phyloP scores from a whole-genome alignment of 1,140 invertebrate genomes.

The Pachypsylla venusta region DNA sequence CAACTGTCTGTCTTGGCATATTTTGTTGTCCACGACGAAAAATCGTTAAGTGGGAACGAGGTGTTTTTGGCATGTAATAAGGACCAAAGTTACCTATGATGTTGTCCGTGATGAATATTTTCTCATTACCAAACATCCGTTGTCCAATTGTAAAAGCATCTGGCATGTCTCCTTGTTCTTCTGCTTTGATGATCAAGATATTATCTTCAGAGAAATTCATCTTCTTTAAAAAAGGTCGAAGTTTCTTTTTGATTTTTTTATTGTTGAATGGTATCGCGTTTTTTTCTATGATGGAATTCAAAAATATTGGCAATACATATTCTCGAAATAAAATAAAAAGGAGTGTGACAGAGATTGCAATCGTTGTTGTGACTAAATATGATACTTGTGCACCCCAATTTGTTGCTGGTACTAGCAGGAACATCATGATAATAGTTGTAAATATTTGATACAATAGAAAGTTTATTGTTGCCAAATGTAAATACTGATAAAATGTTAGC shows the following conservation, averaged over 20 bases:
- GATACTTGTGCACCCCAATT: background rate
- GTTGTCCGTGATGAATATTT: background rate
- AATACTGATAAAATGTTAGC: background rate
- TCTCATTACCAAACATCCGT: background rate
- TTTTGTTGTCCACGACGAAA: no score
- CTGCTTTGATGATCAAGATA: background rate
- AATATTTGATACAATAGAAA: background rate
- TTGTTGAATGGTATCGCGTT: background rate
- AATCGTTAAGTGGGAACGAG: background rate
- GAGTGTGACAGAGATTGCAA: background rate
- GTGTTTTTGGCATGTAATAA: background rate
- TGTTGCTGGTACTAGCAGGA: background rate
- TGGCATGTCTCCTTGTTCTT: background rate
- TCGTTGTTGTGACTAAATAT: background rate
- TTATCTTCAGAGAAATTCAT: background rate
- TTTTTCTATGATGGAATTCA: background rate
- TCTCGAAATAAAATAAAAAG: background rate
- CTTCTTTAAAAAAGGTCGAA: background rate
- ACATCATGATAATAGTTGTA: no score
- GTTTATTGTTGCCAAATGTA: background rate
- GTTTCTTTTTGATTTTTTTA: background rate
- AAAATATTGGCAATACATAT: background rate
- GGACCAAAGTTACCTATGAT: background rate
- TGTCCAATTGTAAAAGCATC: slow-evolving; percentile 2
- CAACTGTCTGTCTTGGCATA: no score